Base-by-base conservation (phyloP, 2,797 vertebrate genomes). In the Phyllotis vaccarum region DNA sequence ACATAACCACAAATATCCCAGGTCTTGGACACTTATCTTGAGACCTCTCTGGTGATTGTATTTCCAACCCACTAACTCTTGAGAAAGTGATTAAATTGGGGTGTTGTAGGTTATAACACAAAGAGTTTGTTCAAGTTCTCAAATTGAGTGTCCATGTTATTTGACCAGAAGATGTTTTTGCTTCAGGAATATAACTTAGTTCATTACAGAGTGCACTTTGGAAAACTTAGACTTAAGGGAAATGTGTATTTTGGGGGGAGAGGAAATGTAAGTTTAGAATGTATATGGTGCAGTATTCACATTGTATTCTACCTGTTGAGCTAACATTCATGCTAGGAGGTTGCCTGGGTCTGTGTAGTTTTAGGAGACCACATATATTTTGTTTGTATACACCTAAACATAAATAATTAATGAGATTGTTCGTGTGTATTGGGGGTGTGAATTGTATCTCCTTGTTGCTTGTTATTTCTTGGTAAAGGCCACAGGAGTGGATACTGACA, bases 31-130 rank as follows among this genome's bases (percentile, higher is more conserved):
- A 54, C 12, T 43, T 85, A 76, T 74, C 74, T 49, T 90, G 14
- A 56, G 16, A 72, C 16, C 9, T 92, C 24, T 75, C 43, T 83
- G 52, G n/a, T 22, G 14, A 89, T 75, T 52, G 43, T 0, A 87
- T 86, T 90, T 91, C 40, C 54, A 90, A 6, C 54, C 9, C 27
- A 68, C 76, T 85, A 43, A 64, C 14, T 54, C n/a, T 86, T 64
- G 49, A 91, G 40, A 94, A 92, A 86, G 87, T 95, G 37, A 86
- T 46, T 85, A 40, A 87, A 80, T 87, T 54, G 58, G 40, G 3
- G 1, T 95, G 6, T 66, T 56, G 1, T 10, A 46, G 5, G 6
- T 68, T 72, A 66, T 64, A 95, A 49, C 31, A 83, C 46, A 83
- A 29, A 43, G 82, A 31, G 5, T 82, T 43, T 66, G 24, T 22